Evolutionary conservation across 2,888 invertebrate species (phyloP).

Genomic region (Parapristionchus giblindavisi): DNA sequence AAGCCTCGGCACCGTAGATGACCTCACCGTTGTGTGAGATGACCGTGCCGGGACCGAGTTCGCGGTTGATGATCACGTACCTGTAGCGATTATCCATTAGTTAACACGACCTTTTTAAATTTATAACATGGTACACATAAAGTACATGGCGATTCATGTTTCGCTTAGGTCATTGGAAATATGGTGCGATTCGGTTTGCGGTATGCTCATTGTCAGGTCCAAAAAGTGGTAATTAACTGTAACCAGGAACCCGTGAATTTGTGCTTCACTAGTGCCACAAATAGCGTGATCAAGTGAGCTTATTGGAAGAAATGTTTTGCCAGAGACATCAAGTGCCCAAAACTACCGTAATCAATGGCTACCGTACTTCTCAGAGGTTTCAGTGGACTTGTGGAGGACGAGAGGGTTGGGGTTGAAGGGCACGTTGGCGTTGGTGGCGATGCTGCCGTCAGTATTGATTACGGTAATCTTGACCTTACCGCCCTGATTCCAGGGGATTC

Average conservation of each 20-base stretch:
- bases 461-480: slow-evolving; percentile 35
- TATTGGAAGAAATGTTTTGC: no score
- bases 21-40: slow-evolving; percentile 32
- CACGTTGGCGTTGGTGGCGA: slow-evolving; percentile 18
- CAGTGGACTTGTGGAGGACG: slow-evolving; percentile 28
- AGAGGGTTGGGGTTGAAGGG: slow-evolving; percentile 35
- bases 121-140: slow-evolving; percentile 7
- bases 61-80: slow-evolving; percentile 33
- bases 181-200: no score
- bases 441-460: slow-evolving; percentile 27
- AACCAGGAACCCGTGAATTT: no score
- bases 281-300: no score
- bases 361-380: slow-evolving; percentile 22
- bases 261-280: no score
- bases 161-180: no score
- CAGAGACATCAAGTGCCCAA: no score
- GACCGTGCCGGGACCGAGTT: slow-evolving; percentile 8
- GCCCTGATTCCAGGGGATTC: slow-evolving; percentile 30
- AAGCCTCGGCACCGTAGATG: slow-evolving; percentile 10
- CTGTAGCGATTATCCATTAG: not conserved
- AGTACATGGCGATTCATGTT: not conserved
- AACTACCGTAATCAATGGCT: no score
- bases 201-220: no score
- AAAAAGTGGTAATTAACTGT: no score
- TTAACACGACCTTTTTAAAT: no score